A percentile compares a stretch with the other conserved stretches of the same genome.
These are phyloP conservation scores for Globicephala melas DNA, from an alignment of 2,113 vertebrate species.

Conservation along the genomic window DNA sequence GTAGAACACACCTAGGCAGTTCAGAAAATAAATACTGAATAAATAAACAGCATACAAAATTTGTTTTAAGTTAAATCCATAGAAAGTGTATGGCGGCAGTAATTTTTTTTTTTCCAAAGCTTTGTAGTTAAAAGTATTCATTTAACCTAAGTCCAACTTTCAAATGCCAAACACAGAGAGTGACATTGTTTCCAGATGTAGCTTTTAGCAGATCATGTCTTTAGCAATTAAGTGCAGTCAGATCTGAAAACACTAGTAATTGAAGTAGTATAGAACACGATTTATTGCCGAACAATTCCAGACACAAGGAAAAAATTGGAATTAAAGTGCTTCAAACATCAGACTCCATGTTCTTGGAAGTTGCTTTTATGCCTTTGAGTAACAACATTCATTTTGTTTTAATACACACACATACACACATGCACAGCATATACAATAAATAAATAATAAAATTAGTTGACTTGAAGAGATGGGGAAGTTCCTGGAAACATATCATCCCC, in stretches of 20 bases:
- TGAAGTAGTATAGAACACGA: slow-evolving; percentile 68
- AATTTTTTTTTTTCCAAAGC: slow-evolving; percentile 53
- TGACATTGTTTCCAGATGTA: slow-evolving; percentile 79
- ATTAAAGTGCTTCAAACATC: slow-evolving; percentile 50
- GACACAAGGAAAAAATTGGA: slow-evolving; percentile 65
- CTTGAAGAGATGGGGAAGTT: slow-evolving; percentile 26
- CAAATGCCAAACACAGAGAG: slow-evolving; percentile 73
- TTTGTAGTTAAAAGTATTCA: slow-evolving; percentile 58
- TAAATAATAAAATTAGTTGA: not conserved
- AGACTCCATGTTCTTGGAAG: slow-evolving; percentile 46
- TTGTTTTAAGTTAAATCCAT: slow-evolving; percentile 54
- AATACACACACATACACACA: slow-evolving; percentile 11
- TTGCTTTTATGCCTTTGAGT: slow-evolving; percentile 38
- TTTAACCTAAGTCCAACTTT: slow-evolving; percentile 72
- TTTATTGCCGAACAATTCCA: slow-evolving; percentile 76
- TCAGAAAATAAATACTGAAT: slow-evolving; percentile 49
- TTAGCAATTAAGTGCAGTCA: slow-evolving; percentile 78
- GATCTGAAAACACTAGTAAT: slow-evolving; percentile 70
- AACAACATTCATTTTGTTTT: slow-evolving; percentile 57
- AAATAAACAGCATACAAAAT: slow-evolving; percentile 56
- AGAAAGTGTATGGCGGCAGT: slow-evolving; percentile 20
- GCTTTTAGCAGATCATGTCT: slow-evolving; percentile 74
- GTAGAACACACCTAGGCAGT: not conserved
- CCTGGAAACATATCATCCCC: not conserved
- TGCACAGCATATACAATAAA: not conserved